Conservation (phyloP, 2,888 invertebrate species). For the Drosophila diplacantha region DNA sequence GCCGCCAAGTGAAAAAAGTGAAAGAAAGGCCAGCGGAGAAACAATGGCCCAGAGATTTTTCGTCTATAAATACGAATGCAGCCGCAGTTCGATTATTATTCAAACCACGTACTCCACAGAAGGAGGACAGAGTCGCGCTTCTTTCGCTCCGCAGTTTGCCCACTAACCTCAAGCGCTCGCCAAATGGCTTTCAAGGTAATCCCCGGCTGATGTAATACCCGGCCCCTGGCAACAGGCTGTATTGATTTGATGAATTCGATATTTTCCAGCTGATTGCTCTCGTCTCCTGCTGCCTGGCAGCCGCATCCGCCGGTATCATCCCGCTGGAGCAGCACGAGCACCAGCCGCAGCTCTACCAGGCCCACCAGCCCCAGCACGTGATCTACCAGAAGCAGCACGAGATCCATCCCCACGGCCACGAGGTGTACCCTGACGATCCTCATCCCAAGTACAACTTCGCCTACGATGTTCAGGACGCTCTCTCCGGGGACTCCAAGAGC, state of each 20-base stretch:
- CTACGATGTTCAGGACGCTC: conserved; percentile 75
- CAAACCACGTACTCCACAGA: conserved; percentile 64
- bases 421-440: conserved; percentile 71
- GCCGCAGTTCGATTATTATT: conserved; percentile 66
- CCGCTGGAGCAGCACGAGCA: conserved; percentile 66
- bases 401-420: conserved; percentile 58
- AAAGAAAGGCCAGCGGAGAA: conserved; percentile 58
- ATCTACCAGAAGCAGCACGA: conserved; percentile 66
- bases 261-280: conserved; percentile 56
- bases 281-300: conserved; percentile 58
- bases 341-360: conserved; percentile 37
- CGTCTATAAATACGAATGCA: conserved; percentile 72
- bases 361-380: conserved; percentile 57
- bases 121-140: conserved; percentile 64
- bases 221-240: conserved; percentile 10
- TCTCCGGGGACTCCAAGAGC: conserved; percentile 77
- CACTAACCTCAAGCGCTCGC: conserved; percentile 37
- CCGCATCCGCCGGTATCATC: conserved; percentile 65
- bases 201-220: conserved; percentile 24
- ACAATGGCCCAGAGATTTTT: conserved; percentile 49
- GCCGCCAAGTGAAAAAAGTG: conserved; percentile 60
- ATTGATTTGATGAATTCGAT: not conserved
- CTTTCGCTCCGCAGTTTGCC: conserved; percentile 38
- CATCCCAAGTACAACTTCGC: conserved; percentile 76
- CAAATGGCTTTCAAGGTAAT: conserved; percentile 75